phyloP scores from a whole-genome alignment of 2,797 vertebrate species.

The Ceyx erithaca region DNA sequence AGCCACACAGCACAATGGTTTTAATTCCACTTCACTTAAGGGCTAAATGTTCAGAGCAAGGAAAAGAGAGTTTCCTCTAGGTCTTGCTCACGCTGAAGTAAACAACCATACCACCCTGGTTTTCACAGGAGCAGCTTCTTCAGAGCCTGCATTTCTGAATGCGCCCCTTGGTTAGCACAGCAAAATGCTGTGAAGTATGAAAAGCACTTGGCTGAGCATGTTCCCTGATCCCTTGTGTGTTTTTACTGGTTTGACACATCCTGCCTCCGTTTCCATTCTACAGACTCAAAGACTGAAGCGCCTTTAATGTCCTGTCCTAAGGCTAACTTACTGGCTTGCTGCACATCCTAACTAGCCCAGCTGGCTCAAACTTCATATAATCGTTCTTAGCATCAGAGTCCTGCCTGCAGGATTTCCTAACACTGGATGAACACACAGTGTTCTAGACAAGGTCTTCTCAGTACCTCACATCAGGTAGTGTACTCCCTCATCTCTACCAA shows the following conservation, averaged over 20 bases:
- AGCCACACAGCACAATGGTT: slow-evolving; percentile 49
- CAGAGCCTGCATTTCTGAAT: not conserved
- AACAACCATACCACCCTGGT: not conserved
- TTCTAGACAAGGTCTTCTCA: not conserved
- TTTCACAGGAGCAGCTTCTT: not conserved
- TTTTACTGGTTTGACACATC: not conserved
- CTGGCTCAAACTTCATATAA: not conserved
- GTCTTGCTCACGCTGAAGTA: not conserved
- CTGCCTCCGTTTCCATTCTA: not conserved
- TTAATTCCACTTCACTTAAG: slow-evolving; percentile 57
- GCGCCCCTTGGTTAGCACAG: not conserved
- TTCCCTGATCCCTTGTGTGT: not conserved
- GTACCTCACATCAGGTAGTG: not conserved
- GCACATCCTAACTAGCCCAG: not conserved
- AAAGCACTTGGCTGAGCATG: not conserved
- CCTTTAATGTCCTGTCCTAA: not conserved
- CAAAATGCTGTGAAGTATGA: not conserved
- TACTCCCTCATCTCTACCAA: not conserved
- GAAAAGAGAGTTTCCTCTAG: slow-evolving; percentile 8
- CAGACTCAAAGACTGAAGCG: not conserved
- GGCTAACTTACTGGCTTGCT: not conserved
- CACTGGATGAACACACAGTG: not conserved
- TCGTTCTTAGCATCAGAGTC: not conserved
- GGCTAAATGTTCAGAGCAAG: slow-evolving; percentile 25
- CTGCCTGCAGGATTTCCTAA: not conserved